Percentiles rank a stretch among this genome's conserved stretches.
Conservation (phyloP, 2,888 invertebrate genomes). For the Liposcelis brunnea region DNA sequence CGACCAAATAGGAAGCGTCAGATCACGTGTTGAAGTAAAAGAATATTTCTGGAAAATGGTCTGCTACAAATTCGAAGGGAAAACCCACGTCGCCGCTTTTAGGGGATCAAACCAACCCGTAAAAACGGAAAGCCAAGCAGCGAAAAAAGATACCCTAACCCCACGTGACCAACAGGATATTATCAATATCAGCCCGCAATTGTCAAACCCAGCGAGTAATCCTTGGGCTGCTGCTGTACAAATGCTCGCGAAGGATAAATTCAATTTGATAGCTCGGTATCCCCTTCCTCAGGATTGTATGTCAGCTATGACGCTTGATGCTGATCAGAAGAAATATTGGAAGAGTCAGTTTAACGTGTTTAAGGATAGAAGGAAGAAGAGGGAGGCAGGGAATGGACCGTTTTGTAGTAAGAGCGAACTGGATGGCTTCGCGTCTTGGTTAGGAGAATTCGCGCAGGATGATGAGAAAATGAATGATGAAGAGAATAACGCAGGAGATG, state of each 20-base stretch:
- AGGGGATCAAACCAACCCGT: constrained; percentile 7
- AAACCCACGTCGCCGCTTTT: constrained; percentile 13
- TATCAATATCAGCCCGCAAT: background rate
- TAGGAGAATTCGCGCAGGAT: background rate
- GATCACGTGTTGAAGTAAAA: constrained; percentile 10
- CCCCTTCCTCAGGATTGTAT: constrained; percentile 11
- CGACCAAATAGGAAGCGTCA: constrained; percentile 3
- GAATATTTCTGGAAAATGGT: constrained; percentile 14
- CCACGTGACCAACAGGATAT: constrained; percentile 10
- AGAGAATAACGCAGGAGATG: background rate
- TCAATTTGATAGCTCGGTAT: constrained; percentile 10
- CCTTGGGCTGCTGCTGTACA: constrained; percentile 6
- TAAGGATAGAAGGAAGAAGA: background rate
- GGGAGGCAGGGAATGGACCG: background rate
- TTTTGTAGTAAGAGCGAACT: background rate
- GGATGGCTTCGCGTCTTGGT: background rate
- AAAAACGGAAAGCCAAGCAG: background rate
- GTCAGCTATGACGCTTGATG: background rate
- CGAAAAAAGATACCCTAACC: constrained; percentile 10
- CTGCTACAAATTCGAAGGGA: constrained; percentile 13
- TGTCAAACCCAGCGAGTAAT: background rate
- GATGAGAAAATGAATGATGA: background rate
- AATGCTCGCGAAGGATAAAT: constrained; percentile 1
- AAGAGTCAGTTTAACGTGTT: background rate
- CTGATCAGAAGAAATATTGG: constrained; percentile 11